Base-by-base conservation (phyloP, 2,113 vertebrate species). In the Cranoglanis bouderius region DNA sequence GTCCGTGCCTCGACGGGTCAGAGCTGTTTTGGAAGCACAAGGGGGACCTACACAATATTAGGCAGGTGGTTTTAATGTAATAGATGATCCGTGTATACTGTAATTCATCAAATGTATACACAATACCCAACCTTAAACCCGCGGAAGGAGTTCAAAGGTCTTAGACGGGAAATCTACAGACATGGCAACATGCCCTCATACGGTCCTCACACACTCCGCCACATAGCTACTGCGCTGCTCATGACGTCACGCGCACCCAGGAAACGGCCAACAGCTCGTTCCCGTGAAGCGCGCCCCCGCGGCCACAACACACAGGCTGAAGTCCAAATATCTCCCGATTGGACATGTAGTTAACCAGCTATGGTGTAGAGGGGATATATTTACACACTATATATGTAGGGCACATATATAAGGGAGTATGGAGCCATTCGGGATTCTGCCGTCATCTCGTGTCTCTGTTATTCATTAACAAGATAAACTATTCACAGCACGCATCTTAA, bases 221-320 rank as follows among this genome's bases (percentile, higher is more conserved):
- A 78, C 57, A 85, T 74, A 88, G 87, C 63, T 49, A 46, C 85
- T 82, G 72, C 86, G 80, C 84, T 84, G 70, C 32, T 61, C 46
- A 72, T 93, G 91, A 91, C 91, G 90, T 90, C 87, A 80, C 72
- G 43, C 81, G 91, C 91, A 93, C 91, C 91, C 93, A 93, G 92
- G 92, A 93, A 93, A 92, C 90, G 19, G 53, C 85, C 32, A 13
- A 26, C 72, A 85, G 82, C 90, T 87, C 90, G 90, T 74, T 85
- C 84, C 85, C 67, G 43, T 75, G 38, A 90, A 61, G 91, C 90
- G 89, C 93, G 81, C 86, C 85, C 88, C 85, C 87, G 89, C 85
- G 85, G 57, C 3, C 85, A 74, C 43, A 82, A 84, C 26, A 46
- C 35, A 43, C 4, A 59, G 80, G 5, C 26, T 16, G 26, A 78